Evolutionary conservation across 1,140 invertebrate species (phyloP).

Genomic region (Leptopilina clavipes): DNA sequence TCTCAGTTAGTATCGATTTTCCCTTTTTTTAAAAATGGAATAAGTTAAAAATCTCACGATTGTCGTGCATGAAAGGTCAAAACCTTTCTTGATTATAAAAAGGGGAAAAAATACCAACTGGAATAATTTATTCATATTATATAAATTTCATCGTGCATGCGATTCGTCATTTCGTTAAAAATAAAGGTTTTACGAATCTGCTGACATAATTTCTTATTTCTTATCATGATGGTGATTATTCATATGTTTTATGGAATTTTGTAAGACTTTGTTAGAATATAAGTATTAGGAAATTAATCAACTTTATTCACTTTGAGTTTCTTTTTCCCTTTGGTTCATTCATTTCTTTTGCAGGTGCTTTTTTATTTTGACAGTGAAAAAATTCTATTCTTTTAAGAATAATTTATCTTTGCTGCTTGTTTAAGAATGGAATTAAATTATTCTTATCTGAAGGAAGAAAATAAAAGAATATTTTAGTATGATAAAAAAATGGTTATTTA

Average conservation of each 20-base stretch:
- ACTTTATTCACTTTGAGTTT: too few relatives aligned
- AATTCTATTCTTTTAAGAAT: too few relatives aligned
- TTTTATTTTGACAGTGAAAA: too few relatives aligned
- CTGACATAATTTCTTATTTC: constrained; percentile 22
- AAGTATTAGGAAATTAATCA: too few relatives aligned
- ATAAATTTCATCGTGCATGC: not conserved
- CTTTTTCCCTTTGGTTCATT: too few relatives aligned
- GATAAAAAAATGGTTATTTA: too few relatives aligned
- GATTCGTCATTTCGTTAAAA: constrained; percentile 5
- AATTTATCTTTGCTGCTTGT: too few relatives aligned
- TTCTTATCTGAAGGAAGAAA: too few relatives aligned
- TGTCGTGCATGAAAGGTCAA: not conserved
- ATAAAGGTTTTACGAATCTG: constrained; percentile 17
- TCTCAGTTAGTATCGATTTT: not conserved
- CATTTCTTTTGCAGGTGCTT: too few relatives aligned
- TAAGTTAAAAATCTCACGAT: not conserved
- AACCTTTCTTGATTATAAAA: not conserved
- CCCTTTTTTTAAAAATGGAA: not conserved
- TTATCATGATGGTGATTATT: constrained; percentile 30
- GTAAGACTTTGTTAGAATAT: not conserved
- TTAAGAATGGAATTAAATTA: too few relatives aligned
- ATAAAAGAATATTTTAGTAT: too few relatives aligned
- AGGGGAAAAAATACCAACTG: not conserved
- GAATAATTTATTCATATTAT: not conserved
- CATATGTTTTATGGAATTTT: constrained; percentile 21